Percentiles rank a stretch among this genome's conserved stretches.
phyloP scores from a whole-genome alignment of 2,797 vertebrate genomes.

The Poecilia velifera region DNA sequence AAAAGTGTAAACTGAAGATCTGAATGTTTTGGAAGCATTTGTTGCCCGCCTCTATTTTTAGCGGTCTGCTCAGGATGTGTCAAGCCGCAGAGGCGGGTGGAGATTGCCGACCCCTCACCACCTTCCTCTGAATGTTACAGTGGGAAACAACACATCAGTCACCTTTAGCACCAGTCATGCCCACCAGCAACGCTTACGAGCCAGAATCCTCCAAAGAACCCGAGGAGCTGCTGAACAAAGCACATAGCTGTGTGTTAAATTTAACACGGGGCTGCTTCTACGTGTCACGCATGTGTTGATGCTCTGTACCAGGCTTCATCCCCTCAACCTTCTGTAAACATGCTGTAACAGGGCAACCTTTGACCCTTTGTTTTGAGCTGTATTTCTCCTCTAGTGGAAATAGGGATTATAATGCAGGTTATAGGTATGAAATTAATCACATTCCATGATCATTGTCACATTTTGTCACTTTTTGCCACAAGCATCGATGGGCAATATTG shows the following conservation, averaged over 20 bases:
- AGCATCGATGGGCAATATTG: background rate
- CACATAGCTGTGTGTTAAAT: constrained; percentile 50
- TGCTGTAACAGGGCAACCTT: constrained; percentile 52
- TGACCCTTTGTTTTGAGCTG: constrained; percentile 58
- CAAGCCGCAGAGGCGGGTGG: constrained; percentile 62
- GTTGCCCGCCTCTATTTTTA: constrained; percentile 70
- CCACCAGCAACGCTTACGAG: constrained; percentile 42
- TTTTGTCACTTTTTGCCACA: constrained; percentile 1
- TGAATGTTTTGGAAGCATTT: constrained; percentile 34
- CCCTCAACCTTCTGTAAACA: constrained; percentile 47
- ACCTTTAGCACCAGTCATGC: constrained; percentile 52
- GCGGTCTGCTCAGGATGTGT: constrained; percentile 69
- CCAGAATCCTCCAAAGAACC: constrained; percentile 29
- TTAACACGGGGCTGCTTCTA: constrained; percentile 57
- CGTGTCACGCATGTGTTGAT: constrained; percentile 49
- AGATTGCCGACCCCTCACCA: constrained; percentile 68
- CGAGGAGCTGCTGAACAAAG: constrained; percentile 22
- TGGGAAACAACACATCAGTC: constrained; percentile 81
- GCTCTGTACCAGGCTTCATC: constrained; percentile 30
- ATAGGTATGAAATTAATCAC: background rate
- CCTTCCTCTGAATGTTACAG: constrained; percentile 71
- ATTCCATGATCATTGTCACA: background rate
- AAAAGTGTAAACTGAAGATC: background rate
- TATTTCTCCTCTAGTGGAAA: constrained; percentile 51
- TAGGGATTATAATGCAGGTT: constrained; percentile 26